These are phyloP conservation scores for Frankliniella intonsa DNA, from an alignment of 2,888 invertebrate species.

Conservation along the genomic window DNA sequence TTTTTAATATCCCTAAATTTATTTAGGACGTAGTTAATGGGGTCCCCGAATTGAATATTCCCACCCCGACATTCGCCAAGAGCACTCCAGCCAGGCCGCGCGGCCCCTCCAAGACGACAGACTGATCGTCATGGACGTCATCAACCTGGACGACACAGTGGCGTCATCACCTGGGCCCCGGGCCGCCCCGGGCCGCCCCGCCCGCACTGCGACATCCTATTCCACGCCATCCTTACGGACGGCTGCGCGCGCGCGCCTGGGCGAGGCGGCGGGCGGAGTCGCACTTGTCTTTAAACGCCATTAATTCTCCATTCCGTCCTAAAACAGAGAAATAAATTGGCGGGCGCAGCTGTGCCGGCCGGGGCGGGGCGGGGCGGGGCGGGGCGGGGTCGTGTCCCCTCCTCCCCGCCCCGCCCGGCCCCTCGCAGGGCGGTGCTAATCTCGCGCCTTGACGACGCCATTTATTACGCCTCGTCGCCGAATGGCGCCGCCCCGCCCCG, in stretches of 20 bases:
- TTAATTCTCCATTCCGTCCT: conserved; percentile 13
- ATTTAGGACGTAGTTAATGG: no score
- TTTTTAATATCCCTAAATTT: no score
- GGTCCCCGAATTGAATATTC: no score
- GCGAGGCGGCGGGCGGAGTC: not conserved
- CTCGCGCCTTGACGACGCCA: conserved; percentile 1
- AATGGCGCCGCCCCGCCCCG: not conserved
- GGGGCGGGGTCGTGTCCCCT: not conserved
- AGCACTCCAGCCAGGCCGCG: not conserved
- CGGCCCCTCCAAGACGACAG: no score
- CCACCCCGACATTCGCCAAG: not conserved
- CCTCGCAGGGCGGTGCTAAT: not conserved
- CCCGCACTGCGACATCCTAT: not conserved
- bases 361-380: not conserved
- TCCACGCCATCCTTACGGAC: not conserved
- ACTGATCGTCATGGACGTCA: no score
- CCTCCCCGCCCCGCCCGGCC: not conserved
- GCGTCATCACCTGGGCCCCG: no score
- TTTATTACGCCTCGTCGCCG: conserved; percentile 9
- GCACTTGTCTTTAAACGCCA: conserved; percentile 4
- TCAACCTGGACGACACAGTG: no score
- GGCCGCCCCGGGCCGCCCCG: not conserved
- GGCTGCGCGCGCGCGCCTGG: not conserved
- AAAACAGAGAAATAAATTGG: conserved; percentile 17
- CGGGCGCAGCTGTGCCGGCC: conserved; percentile 7